Conservation (phyloP, 2,888 invertebrate genomes). For the Epinotia demarniana region DNA sequence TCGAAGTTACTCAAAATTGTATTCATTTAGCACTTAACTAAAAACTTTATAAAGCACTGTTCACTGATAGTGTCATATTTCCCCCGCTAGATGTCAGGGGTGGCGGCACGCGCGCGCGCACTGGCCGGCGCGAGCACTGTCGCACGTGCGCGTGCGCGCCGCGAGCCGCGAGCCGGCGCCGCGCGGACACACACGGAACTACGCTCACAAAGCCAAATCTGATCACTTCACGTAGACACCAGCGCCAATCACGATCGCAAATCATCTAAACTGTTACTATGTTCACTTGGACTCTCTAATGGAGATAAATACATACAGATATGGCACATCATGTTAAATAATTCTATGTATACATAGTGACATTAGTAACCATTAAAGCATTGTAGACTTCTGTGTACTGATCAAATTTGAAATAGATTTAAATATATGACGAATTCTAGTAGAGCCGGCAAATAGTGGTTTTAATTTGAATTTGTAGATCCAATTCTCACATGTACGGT, state of each 20-base stretch:
- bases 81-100: slow-evolving; percentile 36
- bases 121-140: slow-evolving; percentile 24
- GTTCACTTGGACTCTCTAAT: slow-evolving; percentile 24
- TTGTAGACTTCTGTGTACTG: slow-evolving; percentile 1
- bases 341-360: slow-evolving; percentile 16
- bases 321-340: slow-evolving; percentile 26
- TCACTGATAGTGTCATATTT: slow-evolving; percentile 33
- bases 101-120: slow-evolving; percentile 37
- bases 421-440: slow-evolving; percentile 1
- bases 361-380: not conserved
- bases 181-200: slow-evolving; percentile 26
- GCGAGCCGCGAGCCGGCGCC: slow-evolving; percentile 2
- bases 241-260: slow-evolving; percentile 25
- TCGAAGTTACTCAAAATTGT: not conserved
- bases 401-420: not conserved
- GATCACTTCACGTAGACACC: not conserved
- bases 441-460: not conserved
- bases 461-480: slow-evolving; percentile 6
- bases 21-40: slow-evolving; percentile 11
- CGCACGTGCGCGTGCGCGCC: slow-evolving; percentile 15
- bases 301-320: slow-evolving; percentile 26
- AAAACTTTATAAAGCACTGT: not conserved
- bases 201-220: slow-evolving; percentile 20
- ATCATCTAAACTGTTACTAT: slow-evolving; percentile 13
- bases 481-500: not conserved